phyloP scores from a whole-genome alignment of 2,797 vertebrate genomes.

The Gymnocypris eckloni region DNA sequence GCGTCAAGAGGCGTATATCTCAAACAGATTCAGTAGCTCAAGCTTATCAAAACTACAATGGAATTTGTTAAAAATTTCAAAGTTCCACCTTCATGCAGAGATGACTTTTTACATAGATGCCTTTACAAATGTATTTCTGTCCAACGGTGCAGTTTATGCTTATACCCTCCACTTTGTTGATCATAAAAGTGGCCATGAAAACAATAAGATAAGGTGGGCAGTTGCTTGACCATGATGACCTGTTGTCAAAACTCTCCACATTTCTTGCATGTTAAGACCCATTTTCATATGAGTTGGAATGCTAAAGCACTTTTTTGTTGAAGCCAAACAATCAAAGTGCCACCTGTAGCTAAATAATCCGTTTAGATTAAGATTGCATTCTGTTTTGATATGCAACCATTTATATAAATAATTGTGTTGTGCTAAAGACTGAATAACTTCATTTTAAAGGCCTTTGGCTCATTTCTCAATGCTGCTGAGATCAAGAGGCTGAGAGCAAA shows the following conservation, averaged over 20 bases:
- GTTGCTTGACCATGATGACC: not conserved
- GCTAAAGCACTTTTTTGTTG: not conserved
- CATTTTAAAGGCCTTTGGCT: constrained; percentile 21
- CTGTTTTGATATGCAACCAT: not conserved
- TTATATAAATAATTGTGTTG: constrained; percentile 1
- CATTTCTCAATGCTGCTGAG: constrained; percentile 21
- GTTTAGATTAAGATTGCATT: constrained; percentile 22
- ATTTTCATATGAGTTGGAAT: not conserved
- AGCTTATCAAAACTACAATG: constrained; percentile 67
- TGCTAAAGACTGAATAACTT: not conserved
- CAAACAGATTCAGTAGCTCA: constrained; percentile 62
- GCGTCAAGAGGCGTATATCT: constrained; percentile 69
- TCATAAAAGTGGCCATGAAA: constrained; percentile 45
- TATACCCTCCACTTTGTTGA: constrained; percentile 42
- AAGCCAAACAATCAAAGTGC: not conserved
- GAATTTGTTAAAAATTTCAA: constrained; percentile 51
- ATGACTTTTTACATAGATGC: not conserved
- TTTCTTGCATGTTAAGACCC: not conserved
- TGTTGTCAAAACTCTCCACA: not conserved
- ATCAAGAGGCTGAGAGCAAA: constrained; percentile 33
- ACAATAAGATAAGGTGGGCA: constrained; percentile 17
- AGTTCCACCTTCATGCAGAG: not conserved
- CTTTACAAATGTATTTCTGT: constrained; percentile 23
- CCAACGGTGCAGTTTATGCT: constrained; percentile 42
- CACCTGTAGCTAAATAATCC: not conserved